Base-by-base conservation (phyloP, 2,113 vertebrate species). In the Echinops telfairi region DNA sequence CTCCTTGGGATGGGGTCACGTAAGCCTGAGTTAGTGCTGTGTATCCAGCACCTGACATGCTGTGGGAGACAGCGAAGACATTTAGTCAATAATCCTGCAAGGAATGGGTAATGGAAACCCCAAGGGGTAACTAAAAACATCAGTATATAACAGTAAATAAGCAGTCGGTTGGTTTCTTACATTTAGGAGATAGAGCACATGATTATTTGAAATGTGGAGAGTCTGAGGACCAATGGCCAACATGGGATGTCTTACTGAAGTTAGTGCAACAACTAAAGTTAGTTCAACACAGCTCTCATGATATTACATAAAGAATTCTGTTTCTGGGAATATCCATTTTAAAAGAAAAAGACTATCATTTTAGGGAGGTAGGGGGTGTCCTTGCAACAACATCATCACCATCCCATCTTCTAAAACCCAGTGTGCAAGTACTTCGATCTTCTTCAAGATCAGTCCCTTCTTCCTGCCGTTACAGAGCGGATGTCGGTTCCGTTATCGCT, bases 81-180 rank as follows among this genome's bases (percentile, higher is more conserved):
- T 38, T 62, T 15, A n/a, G 38, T 33, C 47, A 62, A 38, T 23
- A 68, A 43, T 11, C 58, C 66, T 12, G 2, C 75, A 60, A 38
- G 40, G 29, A 93, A 71, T 38, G 10, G 33, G 83, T 43, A 64
- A 70, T 22, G 27, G 84, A 73, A 87, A 90, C 75, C 78, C 75
- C 33, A 40, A 83, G 22, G 33, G 23, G 68, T 2, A 3, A 36
- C 40, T 81, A 36, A 95, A 94, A 58, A 76, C 29, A 79, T 22
- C 4, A 23, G 17, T 20, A 36, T 58, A n/a, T 16, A 57, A 38
- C 33, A 77, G 36, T 43, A 89, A 91, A 62, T n/a, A 80, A 78
- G 81, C 19, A 75, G 9, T 2, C 43, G 81, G 4, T 0, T 57
- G 79, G 71, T 40, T 33, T 36, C 53, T 31, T 43, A 71, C 62